Base-by-base conservation (phyloP, 1,140 invertebrate species). In the Popillia japonica region DNA sequence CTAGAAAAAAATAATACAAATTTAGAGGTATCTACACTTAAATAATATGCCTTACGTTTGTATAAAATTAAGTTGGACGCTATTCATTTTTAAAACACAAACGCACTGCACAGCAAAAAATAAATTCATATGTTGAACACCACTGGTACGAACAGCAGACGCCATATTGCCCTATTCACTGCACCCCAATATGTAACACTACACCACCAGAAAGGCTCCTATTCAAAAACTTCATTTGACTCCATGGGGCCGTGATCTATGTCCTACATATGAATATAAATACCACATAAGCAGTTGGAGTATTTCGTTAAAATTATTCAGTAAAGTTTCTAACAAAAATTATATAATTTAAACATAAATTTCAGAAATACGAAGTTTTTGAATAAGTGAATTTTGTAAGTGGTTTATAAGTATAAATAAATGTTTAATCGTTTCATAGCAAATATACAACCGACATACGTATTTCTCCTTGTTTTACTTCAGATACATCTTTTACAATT, bases 161-260 rank as follows among this genome's bases (percentile, higher is more conserved):
- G 72, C 72, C 72, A 74, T 74, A 74, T 74, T 74, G 72, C 72
- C 72, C 40, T 22, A 68, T 68, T 68, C 61, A 68, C 41, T 74
- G 34, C 72, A 74, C 72, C 72, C 72, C 34, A 74, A 74, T 44
- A 41, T 41, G 72, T 74, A 74, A 74, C 72, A 74, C 72, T 74
- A 74, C 72, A 74, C 72, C 72, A 74, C 72, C 72, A 74, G 72
- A 74, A 74, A 74, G 14, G 20, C 17, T 74, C 72, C 41, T 74
- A 74, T 74, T 74, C 72, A 74, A 74, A 61, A 74, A 40, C 72
- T 74, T 74, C 72, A 74, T 68, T 68, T 68, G 61, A 68, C 61
- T 68, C 61, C 61, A 10, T 27, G 22, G 61, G 61, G 61, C 61
- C 22, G 20, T 34, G 61, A 68, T 68, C 61, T 68, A 68, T 27